Percentiles rank a stretch among this genome's conserved stretches.
These are phyloP conservation scores for Spilarctia lutea DNA, from an alignment of 2,888 invertebrate genomes.

Conservation along the genomic window DNA sequence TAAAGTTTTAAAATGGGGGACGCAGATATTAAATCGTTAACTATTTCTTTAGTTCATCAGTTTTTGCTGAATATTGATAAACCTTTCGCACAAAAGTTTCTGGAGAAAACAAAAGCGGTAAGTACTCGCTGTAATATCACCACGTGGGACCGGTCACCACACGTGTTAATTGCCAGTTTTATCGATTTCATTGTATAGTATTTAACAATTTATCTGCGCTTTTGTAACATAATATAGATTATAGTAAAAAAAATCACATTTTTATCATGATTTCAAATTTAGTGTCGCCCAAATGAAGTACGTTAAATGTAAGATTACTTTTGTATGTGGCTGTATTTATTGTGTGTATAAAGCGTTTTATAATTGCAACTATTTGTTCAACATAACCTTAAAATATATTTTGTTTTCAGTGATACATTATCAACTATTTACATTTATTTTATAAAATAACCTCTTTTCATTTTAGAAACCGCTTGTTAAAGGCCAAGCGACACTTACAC, in stretches of 20 bases:
- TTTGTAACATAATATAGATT: not conserved
- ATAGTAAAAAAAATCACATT: not conserved
- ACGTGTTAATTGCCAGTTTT: slow-evolving; percentile 60
- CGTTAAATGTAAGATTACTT: not conserved
- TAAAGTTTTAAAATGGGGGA: slow-evolving; percentile 65
- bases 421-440: not conserved
- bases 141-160: slow-evolving; percentile 73
- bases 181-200: not conserved
- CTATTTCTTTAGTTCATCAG: slow-evolving; percentile 88
- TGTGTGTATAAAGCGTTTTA: not conserved
- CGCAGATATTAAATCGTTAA: slow-evolving; percentile 64
- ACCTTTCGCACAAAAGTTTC: slow-evolving; percentile 89
- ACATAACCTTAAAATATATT: not conserved
- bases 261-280: not conserved
- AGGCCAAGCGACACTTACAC: slow-evolving; percentile 88
- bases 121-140: slow-evolving; percentile 73
- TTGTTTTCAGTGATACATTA: not conserved
- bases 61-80: slow-evolving; percentile 88
- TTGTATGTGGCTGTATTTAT: not conserved
- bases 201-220: not conserved
- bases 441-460: slow-evolving; percentile 7
- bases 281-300: not conserved
- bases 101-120: slow-evolving; percentile 91
- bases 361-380: not conserved
- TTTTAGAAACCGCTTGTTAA: slow-evolving; percentile 88